phyloP scores from a whole-genome alignment of 1,140 invertebrate genomes.

The Drosophila nasuta region DNA sequence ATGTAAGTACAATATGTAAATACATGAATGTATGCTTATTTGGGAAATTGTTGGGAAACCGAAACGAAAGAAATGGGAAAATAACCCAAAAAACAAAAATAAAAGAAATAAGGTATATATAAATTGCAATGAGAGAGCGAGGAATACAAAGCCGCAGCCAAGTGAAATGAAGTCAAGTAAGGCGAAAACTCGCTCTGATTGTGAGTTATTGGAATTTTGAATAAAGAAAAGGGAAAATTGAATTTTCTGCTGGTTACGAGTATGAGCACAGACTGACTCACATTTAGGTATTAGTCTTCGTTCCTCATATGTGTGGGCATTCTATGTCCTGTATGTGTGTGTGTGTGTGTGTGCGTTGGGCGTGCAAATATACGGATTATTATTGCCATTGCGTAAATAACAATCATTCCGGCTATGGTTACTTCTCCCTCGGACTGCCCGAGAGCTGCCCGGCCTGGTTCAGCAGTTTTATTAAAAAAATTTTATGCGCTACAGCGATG shows the following conservation, averaged over 20 bases:
- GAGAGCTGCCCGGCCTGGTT: background rate
- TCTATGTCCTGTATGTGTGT: constrained; percentile 8
- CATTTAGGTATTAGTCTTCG: constrained; percentile 17
- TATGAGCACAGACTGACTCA: constrained; percentile 34
- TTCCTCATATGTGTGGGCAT: background rate
- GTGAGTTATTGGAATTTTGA: constrained; percentile 68
- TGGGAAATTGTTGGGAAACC: background rate
- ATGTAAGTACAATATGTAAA: constrained; percentile 3
- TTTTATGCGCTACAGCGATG: constrained; percentile 36
- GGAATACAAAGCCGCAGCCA: constrained; percentile 21
- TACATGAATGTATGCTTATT: background rate
- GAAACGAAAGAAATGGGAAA: constrained; percentile 19
- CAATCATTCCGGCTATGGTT: constrained; percentile 72
- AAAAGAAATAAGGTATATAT: constrained; percentile 16
- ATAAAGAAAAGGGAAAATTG: constrained; percentile 66
- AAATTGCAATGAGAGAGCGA: constrained; percentile 39
- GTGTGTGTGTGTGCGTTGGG: constrained; percentile 34
- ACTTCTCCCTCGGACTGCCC: constrained; percentile 28
- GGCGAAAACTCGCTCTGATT: constrained; percentile 44
- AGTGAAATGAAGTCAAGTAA: constrained; percentile 38
- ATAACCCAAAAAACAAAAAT: constrained; percentile 8
- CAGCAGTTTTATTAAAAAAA: constrained; percentile 79
- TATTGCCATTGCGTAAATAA: constrained; percentile 83
- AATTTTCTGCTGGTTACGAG: constrained; percentile 52
- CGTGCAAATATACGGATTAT: constrained; percentile 74